A percentile compares a stretch with the other conserved stretches of the same genome.
Conservation (phyloP, 2,797 vertebrate species). For the Sebastes nivosus region DNA sequence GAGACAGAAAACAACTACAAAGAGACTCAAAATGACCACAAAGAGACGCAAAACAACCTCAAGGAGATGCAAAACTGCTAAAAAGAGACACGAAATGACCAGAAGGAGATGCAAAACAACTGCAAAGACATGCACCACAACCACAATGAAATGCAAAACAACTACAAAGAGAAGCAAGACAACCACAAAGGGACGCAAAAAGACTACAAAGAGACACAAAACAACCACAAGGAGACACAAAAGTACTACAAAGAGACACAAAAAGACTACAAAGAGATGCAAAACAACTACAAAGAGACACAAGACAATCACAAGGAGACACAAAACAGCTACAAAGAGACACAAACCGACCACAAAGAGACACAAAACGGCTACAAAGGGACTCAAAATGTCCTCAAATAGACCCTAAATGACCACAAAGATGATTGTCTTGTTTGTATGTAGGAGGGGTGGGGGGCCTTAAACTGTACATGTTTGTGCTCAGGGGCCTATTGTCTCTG, state of each 20-base stretch:
- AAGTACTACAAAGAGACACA: background rate
- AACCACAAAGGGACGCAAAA: background rate
- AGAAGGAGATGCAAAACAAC: background rate
- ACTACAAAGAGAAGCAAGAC: background rate
- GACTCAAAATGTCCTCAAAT: background rate
- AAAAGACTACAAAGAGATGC: fast-evolving
- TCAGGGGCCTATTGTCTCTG: background rate
- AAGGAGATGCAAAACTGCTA: background rate
- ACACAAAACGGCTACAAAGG: background rate
- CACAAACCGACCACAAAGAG: background rate
- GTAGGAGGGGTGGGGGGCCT: background rate
- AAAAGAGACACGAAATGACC: background rate
- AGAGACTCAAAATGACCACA: too few species aligned
- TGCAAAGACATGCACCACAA: too few species aligned
- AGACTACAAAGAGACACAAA: background rate
- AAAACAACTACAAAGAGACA: background rate
- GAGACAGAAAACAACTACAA: too few species aligned
- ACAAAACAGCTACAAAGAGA: background rate
- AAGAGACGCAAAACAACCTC: too few species aligned
- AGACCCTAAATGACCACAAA: background rate
- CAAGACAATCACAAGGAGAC: background rate
- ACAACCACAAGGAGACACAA: background rate
- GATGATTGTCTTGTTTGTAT: background rate
- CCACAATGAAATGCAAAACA: background rate
- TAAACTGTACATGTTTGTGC: background rate